Evolutionary conservation across 2,113 vertebrate genomes (phyloP).

Genomic region (Brachyistius frenatus): DNA sequence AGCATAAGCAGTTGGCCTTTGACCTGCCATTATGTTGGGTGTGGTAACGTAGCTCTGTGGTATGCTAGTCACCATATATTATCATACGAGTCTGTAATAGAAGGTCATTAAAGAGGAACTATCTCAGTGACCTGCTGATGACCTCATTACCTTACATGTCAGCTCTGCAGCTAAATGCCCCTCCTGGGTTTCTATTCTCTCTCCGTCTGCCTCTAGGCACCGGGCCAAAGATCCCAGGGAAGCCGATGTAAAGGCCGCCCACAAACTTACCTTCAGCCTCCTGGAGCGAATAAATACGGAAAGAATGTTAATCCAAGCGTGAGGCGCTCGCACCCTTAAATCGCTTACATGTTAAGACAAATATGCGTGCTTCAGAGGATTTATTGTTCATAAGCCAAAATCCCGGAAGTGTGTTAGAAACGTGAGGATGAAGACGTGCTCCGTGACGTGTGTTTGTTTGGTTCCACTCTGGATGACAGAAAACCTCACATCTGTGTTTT

Average conservation of each 20-base stretch:
- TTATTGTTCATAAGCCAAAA: slow-evolving; percentile 51
- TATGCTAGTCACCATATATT: slow-evolving; percentile 13
- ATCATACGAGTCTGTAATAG: slow-evolving; percentile 7
- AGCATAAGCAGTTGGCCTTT: neutral
- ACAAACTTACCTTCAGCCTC: slow-evolving; percentile 47
- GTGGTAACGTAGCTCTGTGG: neutral
- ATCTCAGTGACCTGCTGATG: slow-evolving; percentile 12
- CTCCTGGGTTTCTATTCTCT: slow-evolving; percentile 54
- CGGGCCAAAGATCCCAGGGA: slow-evolving; percentile 36
- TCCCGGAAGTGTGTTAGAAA: slow-evolving; percentile 37
- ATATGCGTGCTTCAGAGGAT: slow-evolving; percentile 38
- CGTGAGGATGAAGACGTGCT: slow-evolving; percentile 1
- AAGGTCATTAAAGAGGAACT: neutral
- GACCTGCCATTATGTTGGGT: neutral
- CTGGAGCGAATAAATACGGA: slow-evolving; percentile 73
- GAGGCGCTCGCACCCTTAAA: slow-evolving; percentile 47
- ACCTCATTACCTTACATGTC: slow-evolving; percentile 38
- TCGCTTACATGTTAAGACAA: slow-evolving; percentile 48
- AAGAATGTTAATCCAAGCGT: slow-evolving; percentile 78
- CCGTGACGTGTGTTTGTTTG: slow-evolving; percentile 8
- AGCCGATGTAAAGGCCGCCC: slow-evolving; percentile 24
- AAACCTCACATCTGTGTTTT: slow-evolving; percentile 10
- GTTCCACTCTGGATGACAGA: neutral
- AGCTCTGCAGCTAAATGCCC: slow-evolving; percentile 35
- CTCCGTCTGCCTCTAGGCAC: slow-evolving; percentile 35